Percentiles rank a stretch among this genome's conserved stretches.
Conservation (phyloP, 2,113 vertebrate species). For the Aphyosemion australe region DNA sequence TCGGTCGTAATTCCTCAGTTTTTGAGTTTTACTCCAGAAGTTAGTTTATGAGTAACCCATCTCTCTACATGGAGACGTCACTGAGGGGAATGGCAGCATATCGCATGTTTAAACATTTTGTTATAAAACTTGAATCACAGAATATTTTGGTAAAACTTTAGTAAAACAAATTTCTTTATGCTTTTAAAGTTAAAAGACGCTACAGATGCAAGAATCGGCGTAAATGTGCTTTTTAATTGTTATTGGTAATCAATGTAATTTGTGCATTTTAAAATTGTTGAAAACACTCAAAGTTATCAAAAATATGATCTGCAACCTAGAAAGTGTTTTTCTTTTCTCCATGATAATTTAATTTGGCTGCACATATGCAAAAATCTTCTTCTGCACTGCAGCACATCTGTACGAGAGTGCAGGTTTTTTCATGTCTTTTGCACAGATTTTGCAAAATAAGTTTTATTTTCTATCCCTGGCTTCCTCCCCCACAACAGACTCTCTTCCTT, state of each 20-base stretch:
- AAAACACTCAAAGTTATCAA: too few species aligned
- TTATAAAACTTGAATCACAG: neutral
- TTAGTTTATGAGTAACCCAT: neutral
- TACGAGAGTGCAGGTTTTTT: neutral
- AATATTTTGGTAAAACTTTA: neutral
- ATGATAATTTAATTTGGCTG: neutral
- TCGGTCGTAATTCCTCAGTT: slow-evolving; percentile 43
- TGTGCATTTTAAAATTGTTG: too few species aligned
- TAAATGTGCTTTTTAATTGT: too few species aligned
- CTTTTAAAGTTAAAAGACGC: too few species aligned
- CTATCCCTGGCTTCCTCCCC: slow-evolving; percentile 4
- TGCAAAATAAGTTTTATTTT: neutral
- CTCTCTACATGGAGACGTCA: too few species aligned
- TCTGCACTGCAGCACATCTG: neutral
- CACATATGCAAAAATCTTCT: neutral
- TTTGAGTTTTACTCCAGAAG: neutral
- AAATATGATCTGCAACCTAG: too few species aligned
- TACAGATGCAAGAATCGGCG: too few species aligned
- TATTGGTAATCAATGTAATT: too few species aligned
- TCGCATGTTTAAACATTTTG: neutral
- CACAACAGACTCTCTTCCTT: slow-evolving; percentile 62
- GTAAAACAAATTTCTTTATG: neutral
- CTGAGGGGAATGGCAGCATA: neutral
- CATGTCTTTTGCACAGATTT: neutral
- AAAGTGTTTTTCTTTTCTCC: too few species aligned